Base-by-base conservation (phyloP, 2,797 vertebrate genomes). In the Synaphobranchus kaupii region DNA sequence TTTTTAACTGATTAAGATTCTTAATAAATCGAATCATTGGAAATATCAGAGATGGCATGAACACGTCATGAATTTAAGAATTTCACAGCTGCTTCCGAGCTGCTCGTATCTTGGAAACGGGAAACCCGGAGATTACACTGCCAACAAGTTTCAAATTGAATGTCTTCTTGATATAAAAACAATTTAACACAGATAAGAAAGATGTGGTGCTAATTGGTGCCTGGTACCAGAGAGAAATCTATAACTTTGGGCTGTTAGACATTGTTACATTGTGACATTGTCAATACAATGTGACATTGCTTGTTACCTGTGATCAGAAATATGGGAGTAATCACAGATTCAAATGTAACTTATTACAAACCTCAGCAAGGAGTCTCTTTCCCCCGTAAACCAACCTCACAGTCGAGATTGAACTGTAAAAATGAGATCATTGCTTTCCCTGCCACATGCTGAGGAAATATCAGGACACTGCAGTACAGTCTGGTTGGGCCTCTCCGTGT, bases 111-210 rank as follows among this genome's bases (percentile, higher is more conserved):
- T 71, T 71, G 13, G 12, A 76, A 76, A 20, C 17, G 34, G 10
- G 73, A 76, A 76, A 76, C 73, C 15, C 44, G 0, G 76, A 80
- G 44, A 80, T 48, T 48, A 80, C 22, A 12, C 39, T 1, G 44
- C 28, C 76, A 80, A 9, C 25, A 10, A 25, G 44, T 80, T 48
- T 80, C 44, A 25, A 80, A 80, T 80, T 80, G 76, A 80, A 80
- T 47, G 76, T 50, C 44, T 48, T 80, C 76, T 80, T 50, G 39
- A 80, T 80, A 80, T 80, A 15, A 47, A 25, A 66, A 6, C 48
- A 80, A 48, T 44, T 80, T n/a, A 80, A 48, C 76, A n/a, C 44
- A n/a, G 76, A 48, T 80, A 80, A 80, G 76, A 80, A 20, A 80
- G 31, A 78, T n/a, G 44, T 25, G 76, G 31, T 80, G 44, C 47